Conservation (phyloP, 2,888 invertebrate genomes). For the Papilio protenor region DNA sequence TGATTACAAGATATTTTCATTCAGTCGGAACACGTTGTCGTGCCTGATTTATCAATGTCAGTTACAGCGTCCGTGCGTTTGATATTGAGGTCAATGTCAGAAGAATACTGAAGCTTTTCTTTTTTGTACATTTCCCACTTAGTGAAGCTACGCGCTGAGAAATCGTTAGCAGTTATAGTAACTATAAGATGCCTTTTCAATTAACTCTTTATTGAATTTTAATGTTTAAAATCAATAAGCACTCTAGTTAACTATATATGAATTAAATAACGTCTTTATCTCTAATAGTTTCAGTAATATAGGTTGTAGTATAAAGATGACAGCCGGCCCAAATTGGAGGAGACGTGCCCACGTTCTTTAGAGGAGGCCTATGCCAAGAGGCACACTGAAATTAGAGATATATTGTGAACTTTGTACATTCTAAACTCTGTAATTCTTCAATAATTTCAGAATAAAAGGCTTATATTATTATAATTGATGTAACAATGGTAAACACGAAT, state of each 20-base stretch:
- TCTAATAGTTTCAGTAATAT: too few relatives aligned
- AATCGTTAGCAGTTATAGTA: neutral
- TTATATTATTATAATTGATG: too few relatives aligned
- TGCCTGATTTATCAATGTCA: conserved; percentile 51
- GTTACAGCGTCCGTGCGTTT: conserved; percentile 17
- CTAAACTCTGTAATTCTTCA: too few relatives aligned
- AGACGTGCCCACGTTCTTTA: too few relatives aligned
- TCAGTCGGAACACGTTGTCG: conserved; percentile 43
- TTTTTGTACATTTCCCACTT: conserved; percentile 16
- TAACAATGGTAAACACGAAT: neutral
- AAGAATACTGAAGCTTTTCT: conserved; percentile 27
- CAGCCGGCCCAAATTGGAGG: too few relatives aligned
- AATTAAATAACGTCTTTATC: too few relatives aligned
- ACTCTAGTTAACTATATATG: too few relatives aligned
- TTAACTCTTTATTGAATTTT: neutral
- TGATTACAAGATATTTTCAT: conserved; percentile 47
- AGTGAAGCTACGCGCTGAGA: neutral
- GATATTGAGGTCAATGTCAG: conserved; percentile 27
- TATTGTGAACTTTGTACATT: too few relatives aligned
- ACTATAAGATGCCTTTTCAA: neutral
- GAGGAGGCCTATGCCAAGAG: too few relatives aligned
- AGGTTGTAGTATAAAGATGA: too few relatives aligned
- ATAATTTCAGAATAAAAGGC: too few relatives aligned
- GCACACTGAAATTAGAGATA: too few relatives aligned
- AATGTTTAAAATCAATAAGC: neutral